A percentile compares a stretch with the other conserved stretches of the same genome.
These are phyloP conservation scores for Channa argus DNA, from an alignment of 2,113 vertebrate genomes.

Conservation along the genomic window DNA sequence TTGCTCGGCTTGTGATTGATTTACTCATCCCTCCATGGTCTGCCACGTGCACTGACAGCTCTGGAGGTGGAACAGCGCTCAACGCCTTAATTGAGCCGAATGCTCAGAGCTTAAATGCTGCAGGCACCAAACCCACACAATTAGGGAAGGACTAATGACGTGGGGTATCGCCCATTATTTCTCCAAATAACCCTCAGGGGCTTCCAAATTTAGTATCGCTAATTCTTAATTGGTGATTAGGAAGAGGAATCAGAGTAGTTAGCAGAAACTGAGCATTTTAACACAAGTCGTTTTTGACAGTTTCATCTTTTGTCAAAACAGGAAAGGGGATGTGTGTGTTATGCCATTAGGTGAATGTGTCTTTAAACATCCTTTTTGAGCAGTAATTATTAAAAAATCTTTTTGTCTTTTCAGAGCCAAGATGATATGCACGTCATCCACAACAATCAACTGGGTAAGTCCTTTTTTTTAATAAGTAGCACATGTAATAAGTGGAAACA, in stretches of 20 bases:
- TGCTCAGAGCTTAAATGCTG: slow-evolving; percentile 54
- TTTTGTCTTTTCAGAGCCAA: slow-evolving; percentile 74
- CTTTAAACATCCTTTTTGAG: slow-evolving; percentile 1
- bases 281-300: slow-evolving; percentile 8
- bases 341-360: slow-evolving; percentile 42
- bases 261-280: slow-evolving; percentile 26
- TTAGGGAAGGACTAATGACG: slow-evolving; percentile 73
- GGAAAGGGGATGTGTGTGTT: slow-evolving; percentile 21
- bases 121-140: slow-evolving; percentile 72
- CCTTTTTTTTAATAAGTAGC: background rate
- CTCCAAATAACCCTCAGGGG: slow-evolving; percentile 69
- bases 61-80: slow-evolving; percentile 56
- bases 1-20: slow-evolving; percentile 70
- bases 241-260: slow-evolving; percentile 44
- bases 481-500: background rate
- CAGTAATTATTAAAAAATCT: slow-evolving; percentile 41
- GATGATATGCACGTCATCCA: slow-evolving; percentile 63
- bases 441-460: slow-evolving; percentile 81
- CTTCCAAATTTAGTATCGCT: slow-evolving; percentile 59
- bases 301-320: slow-evolving; percentile 25
- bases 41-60: slow-evolving; percentile 57
- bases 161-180: slow-evolving; percentile 69
- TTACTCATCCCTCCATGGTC: slow-evolving; percentile 67
- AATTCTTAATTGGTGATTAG: slow-evolving; percentile 68
- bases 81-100: slow-evolving; percentile 71